These are phyloP conservation scores for Limnephilus auricula DNA, from an alignment of 2,888 invertebrate genomes.

Conservation along the genomic window DNA sequence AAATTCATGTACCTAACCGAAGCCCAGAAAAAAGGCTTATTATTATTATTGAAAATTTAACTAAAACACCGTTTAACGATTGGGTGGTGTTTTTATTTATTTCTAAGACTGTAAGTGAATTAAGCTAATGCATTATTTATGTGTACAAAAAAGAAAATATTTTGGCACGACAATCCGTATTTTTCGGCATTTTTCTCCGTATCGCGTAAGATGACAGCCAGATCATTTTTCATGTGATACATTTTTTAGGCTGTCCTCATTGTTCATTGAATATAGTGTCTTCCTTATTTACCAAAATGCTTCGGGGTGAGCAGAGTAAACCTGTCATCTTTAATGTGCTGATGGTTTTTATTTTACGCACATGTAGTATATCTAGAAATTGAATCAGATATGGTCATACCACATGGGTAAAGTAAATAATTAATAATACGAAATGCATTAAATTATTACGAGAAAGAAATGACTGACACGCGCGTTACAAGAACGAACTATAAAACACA, in stretches of 20 bases:
- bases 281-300: background rate
- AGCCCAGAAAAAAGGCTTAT: too few relatives aligned
- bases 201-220: background rate
- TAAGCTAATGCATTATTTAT: background rate
- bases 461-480: too few relatives aligned
- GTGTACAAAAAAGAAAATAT: background rate
- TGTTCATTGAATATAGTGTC: background rate
- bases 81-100: too few relatives aligned
- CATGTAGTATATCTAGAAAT: background rate
- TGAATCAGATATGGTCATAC: too few relatives aligned
- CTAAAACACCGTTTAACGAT: too few relatives aligned
- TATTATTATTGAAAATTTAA: too few relatives aligned
- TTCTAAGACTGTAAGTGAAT: too few relatives aligned
- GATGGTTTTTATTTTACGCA: background rate
- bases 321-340: background rate
- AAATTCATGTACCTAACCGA: too few relatives aligned
- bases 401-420: background rate
- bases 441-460: background rate
- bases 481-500: too few relatives aligned
- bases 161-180: background rate
- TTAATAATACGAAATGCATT: background rate
- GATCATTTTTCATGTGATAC: background rate
- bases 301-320: background rate
- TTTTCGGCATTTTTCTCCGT: background rate
- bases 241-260: background rate